Conservation (phyloP, 2,888 invertebrate genomes). For the Seira ritae region DNA sequence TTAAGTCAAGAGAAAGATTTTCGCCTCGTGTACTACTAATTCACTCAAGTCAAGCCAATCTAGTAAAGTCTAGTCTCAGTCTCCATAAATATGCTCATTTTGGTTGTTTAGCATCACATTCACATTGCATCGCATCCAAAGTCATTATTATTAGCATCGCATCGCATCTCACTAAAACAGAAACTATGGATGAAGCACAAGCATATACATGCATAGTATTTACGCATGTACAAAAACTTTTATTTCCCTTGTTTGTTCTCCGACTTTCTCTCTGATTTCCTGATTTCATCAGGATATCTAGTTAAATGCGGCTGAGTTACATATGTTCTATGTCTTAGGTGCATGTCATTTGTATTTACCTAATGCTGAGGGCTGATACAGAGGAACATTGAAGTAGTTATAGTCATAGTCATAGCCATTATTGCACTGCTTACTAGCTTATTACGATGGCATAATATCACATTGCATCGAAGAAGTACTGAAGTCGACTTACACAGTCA, state of each 20-base stretch:
- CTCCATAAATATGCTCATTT: slow-evolving; percentile 29
- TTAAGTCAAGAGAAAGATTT: too few relatives aligned
- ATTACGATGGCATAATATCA: background rate
- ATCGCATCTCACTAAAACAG: slow-evolving; percentile 10
- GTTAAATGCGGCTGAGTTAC: background rate
- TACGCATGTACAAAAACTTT: too few relatives aligned
- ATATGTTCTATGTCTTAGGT: slow-evolving; percentile 8
- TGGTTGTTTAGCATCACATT: background rate
- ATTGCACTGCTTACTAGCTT: background rate
- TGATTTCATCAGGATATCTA: slow-evolving; percentile 35
- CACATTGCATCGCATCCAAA: background rate
- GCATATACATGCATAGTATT: too few relatives aligned
- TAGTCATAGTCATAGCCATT: too few relatives aligned
- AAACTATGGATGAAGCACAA: background rate
- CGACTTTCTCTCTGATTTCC: slow-evolving; percentile 35
- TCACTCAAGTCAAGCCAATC: too few relatives aligned
- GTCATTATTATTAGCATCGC: slow-evolving; percentile 11
- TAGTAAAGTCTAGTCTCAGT: background rate
- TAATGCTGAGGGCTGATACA: background rate
- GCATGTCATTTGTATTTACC: background rate
- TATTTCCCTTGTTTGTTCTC: slow-evolving; percentile 31
- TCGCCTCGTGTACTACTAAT: background rate
- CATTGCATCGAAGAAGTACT: too few relatives aligned
- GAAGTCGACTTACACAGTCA: too few relatives aligned
- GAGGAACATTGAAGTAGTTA: too few relatives aligned